These are phyloP conservation scores for Neotoma lepida DNA, from an alignment of 2,113 vertebrate genomes.

Conservation along the genomic window DNA sequence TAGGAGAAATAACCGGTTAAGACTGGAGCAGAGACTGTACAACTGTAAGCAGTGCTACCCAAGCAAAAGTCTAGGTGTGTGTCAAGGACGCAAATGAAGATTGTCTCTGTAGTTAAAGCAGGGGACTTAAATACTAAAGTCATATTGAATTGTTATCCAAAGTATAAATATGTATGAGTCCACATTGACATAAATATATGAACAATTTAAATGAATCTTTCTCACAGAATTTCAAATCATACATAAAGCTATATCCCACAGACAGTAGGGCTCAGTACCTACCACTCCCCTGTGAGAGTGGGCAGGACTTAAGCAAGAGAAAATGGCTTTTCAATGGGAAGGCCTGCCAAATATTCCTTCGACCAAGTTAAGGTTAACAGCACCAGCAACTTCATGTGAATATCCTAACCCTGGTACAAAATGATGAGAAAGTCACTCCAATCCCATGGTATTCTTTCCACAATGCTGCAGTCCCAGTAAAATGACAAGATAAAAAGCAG, in stretches of 20 bases:
- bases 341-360: neutral
- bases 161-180: neutral
- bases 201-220: neutral
- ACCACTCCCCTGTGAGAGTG: neutral
- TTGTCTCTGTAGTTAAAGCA: neutral
- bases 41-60: neutral
- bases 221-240: slow-evolving; percentile 45
- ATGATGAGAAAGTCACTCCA: neutral
- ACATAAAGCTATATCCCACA: neutral
- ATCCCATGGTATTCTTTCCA: neutral
- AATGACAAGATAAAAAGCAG: slow-evolving; percentile 31
- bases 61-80: neutral
- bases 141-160: neutral
- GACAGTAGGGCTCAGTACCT: neutral
- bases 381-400: neutral
- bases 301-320: neutral
- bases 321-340: neutral
- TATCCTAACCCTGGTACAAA: neutral
- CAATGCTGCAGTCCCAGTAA: neutral
- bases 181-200: neutral
- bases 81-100: neutral
- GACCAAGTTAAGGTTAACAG: neutral
- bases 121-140: neutral
- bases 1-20: neutral
- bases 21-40: neutral